These are phyloP conservation scores for Alca torda DNA, from an alignment of 2,797 vertebrate genomes.

Conservation along the genomic window DNA sequence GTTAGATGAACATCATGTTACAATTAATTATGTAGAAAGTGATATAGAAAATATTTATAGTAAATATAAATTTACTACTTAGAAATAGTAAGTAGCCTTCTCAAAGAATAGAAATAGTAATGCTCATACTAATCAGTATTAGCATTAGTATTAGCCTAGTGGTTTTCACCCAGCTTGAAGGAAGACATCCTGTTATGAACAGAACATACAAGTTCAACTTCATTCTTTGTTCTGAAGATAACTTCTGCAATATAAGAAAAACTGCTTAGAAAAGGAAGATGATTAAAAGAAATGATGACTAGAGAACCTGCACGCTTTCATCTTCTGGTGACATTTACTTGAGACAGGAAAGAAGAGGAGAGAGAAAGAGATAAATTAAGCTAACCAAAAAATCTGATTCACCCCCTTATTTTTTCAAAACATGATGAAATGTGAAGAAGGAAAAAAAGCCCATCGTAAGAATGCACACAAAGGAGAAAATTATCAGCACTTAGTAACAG, in stretches of 20 bases:
- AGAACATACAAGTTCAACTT: neutral
- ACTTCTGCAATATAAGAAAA: neutral
- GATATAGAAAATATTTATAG: neutral
- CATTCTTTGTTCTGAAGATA: neutral
- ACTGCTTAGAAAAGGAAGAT: neutral
- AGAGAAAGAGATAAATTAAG: neutral
- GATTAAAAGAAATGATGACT: neutral
- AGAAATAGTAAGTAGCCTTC: neutral
- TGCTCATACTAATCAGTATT: neutral
- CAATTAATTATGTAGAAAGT: neutral
- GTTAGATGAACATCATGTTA: neutral
- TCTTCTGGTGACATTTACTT: neutral
- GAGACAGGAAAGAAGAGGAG: neutral
- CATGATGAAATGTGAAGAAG: neutral
- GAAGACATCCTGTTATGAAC: neutral
- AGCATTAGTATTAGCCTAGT: neutral
- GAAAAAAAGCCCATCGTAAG: neutral
- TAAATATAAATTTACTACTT: neutral
- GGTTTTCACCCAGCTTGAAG: neutral
- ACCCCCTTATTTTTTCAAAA: neutral
- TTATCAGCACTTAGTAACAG: neutral
- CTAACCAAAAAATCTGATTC: neutral
- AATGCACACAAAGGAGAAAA: neutral
- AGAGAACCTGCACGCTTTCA: neutral
- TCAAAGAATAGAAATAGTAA: neutral